phyloP scores from a whole-genome alignment of 2,888 invertebrate species.

The Baccha elongata region DNA sequence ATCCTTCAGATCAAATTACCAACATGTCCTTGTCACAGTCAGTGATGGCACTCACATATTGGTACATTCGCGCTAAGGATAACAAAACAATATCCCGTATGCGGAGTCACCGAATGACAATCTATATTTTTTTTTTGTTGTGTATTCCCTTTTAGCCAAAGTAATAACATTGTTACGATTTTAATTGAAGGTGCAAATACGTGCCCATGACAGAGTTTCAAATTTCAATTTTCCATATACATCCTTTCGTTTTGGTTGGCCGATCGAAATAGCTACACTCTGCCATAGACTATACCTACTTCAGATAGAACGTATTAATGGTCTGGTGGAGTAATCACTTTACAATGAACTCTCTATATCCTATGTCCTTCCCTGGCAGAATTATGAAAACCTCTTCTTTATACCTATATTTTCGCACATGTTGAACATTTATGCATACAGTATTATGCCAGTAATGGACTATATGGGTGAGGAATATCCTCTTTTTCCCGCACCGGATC shows the following conservation, averaged over 20 bases:
- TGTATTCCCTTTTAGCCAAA: slow-evolving; percentile 19
- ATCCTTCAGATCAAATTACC: slow-evolving; percentile 41
- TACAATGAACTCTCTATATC: slow-evolving; percentile 56
- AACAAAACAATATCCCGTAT: slow-evolving; percentile 34
- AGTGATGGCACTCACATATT: background rate
- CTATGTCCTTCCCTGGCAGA: slow-evolving; percentile 37
- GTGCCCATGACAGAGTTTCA: slow-evolving; percentile 73
- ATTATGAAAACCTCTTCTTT: slow-evolving; percentile 54
- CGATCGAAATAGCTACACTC: slow-evolving; percentile 56
- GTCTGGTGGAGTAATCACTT: slow-evolving; percentile 75
- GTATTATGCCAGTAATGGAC: background rate
- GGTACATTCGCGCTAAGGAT: slow-evolving; percentile 25
- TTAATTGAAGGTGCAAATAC: slow-evolving; percentile 82
- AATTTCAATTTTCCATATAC: slow-evolving; percentile 74
- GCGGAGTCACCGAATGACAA: slow-evolving; percentile 14
- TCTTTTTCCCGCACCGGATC: slow-evolving; percentile 3
- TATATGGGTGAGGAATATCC: background rate
- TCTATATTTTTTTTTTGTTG: background rate
- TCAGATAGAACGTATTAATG: slow-evolving; percentile 70
- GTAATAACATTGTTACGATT: slow-evolving; percentile 82
- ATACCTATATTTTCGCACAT: slow-evolving; percentile 39
- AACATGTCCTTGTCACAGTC: slow-evolving; percentile 9
- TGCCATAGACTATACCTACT: slow-evolving; percentile 10
- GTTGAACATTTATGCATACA: slow-evolving; percentile 29
- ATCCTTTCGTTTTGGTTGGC: slow-evolving; percentile 35